Evolutionary conservation across 2,888 invertebrate genomes (phyloP), one percentile per base, ranked within the genome.

Genomic region (Linyphia triangularis): DNA sequence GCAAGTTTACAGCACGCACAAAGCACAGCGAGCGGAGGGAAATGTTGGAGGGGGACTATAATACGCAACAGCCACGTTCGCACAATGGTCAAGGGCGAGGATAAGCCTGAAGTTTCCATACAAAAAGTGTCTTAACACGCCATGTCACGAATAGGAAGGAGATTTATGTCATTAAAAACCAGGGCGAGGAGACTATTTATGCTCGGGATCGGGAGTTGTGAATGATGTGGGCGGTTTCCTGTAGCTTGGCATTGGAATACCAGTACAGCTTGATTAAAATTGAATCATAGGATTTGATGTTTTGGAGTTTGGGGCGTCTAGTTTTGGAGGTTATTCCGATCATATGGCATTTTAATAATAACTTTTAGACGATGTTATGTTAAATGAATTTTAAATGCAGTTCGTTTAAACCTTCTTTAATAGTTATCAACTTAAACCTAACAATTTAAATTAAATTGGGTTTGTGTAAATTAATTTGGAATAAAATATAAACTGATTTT

Each of bases 11-110:
- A 16, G 16, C 77, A 77, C 77, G 77, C 40, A 77, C 40, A n/a
- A n/a, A n/a, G n/a, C n/a, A n/a, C n/a, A n/a, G n/a, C n/a, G n/a
- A n/a, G n/a, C n/a, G n/a, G n/a, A n/a, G n/a, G n/a, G n/a, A n/a
- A n/a, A n/a, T n/a, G n/a, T n/a, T n/a, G n/a, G n/a, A n/a, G n/a
- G 2, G 3, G 37, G 19, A 5, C 13, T n/a, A 51, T 33, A 16
- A 69, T 69, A 33, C 37, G 67, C 67, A 69, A 69, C 67, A 69
- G 30, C 37, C 63, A n/a, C n/a, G n/a, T n/a, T n/a, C 16, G 51
- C 4, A 19, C 77, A 22, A 26, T 40, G 63, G 77, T 77, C 77
- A 77, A 61, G 77, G 63, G 77, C 63, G 61, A 77, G 6, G 63
- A 19, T 0, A 22, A 16, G 61, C 10, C 4, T 7, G 63, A 77